Percentiles rank a stretch among this genome's conserved stretches.
phyloP scores from a whole-genome alignment of 2,888 invertebrate genomes.

The Nephrotoma flavescens region DNA sequence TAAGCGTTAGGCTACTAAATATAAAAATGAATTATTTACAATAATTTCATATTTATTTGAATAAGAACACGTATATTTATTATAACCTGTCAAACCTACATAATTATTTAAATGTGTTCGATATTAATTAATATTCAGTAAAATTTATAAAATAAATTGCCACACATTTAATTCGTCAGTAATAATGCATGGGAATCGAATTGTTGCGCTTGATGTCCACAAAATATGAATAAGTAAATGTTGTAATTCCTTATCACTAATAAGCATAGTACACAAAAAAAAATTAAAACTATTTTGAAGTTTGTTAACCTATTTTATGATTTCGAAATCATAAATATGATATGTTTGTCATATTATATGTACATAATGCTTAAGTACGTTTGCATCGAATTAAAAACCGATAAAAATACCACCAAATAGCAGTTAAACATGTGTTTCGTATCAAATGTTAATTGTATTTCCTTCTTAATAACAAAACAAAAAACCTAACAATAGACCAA shows the following conservation, averaged over 20 bases:
- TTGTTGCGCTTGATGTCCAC: not conserved
- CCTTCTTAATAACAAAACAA: not conserved
- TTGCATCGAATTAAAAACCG: not conserved
- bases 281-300: not conserved
- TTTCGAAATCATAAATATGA: not conserved
- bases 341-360: not conserved
- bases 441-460: not conserved
- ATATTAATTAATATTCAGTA: not conserved
- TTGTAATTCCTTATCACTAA: not conserved
- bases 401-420: not conserved
- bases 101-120: not conserved
- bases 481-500: not conserved
- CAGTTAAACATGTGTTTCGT: not conserved
- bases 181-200: not conserved
- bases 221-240: not conserved
- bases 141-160: not conserved
- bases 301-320: not conserved
- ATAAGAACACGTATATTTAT: not conserved
- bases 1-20: not conserved
- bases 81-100: not conserved
- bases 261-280: not conserved
- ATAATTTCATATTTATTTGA: not conserved
- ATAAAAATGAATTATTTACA: not conserved
- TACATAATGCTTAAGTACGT: not conserved
- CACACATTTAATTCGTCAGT: not conserved